Evolutionary conservation across 1,140 invertebrate genomes (phyloP).

Genomic region (Hycleus cichorii): DNA sequence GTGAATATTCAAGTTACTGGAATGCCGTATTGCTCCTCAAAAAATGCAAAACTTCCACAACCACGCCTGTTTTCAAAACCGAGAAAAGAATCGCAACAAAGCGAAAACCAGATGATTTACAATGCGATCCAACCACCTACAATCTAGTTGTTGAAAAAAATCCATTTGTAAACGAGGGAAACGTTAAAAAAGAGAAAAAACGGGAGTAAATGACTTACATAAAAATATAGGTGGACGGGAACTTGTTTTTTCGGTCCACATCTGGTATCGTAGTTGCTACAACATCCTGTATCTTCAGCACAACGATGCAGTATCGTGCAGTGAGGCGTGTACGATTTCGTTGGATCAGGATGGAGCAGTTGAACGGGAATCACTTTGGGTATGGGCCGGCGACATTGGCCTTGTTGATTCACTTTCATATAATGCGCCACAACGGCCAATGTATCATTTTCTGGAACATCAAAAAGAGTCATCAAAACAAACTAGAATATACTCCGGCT

Average conservation of each 20-base stretch:
- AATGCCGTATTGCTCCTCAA: too few relatives aligned
- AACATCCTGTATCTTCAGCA: slow-evolving; percentile 72
- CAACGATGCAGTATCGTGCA: slow-evolving; percentile 68
- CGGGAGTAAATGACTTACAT: slow-evolving; percentile 50
- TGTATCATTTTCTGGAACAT: slow-evolving; percentile 25
- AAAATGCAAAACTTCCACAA: too few relatives aligned
- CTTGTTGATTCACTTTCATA: slow-evolving; percentile 49
- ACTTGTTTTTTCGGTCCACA: slow-evolving; percentile 60
- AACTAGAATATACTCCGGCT: neutral
- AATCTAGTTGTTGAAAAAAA: too few relatives aligned
- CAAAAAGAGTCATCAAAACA: neutral
- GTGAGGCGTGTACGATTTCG: slow-evolving; percentile 63
- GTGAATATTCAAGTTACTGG: too few relatives aligned
- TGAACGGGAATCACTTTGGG: slow-evolving; percentile 54
- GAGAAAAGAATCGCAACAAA: too few relatives aligned
- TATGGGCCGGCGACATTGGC: slow-evolving; percentile 54
- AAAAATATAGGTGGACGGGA: slow-evolving; percentile 60
- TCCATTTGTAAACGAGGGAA: too few relatives aligned
- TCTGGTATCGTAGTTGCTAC: slow-evolving; percentile 50
- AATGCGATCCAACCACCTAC: too few relatives aligned
- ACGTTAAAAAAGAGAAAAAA: too few relatives aligned
- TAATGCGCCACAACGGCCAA: slow-evolving; percentile 49
- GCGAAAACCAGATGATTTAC: too few relatives aligned
- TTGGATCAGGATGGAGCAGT: slow-evolving; percentile 56
- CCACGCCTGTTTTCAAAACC: too few relatives aligned